Evolutionary conservation across 2,888 invertebrate genomes (phyloP), one percentile per base, ranked within the genome.

Genomic region (Drosophila longiperda): DNA sequence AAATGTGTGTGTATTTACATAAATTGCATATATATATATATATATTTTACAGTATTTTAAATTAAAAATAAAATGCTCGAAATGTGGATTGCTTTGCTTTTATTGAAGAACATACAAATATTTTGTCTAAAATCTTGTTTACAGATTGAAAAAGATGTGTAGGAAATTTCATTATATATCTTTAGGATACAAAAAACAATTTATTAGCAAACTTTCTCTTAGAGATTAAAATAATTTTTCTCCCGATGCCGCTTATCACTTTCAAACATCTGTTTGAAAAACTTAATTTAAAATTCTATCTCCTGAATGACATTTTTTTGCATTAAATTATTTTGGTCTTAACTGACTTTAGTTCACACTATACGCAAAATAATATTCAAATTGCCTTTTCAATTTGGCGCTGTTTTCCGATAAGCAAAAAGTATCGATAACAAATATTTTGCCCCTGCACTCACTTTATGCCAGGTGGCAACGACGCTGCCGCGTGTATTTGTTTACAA

Each of bases 1-100:
- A 78, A 73, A 85, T 73, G 75, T 83, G 78, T 83, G 76, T 88
- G 78, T 83, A 76, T 85, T 86, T 83, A 83, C 87, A 76, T 83
- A n/a, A 78, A 80, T 67, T 68, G 64, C 80, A 77, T 80, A 84
- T 81, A 83, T 84, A 82, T 82, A 82, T 85, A 85, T 81, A 83
- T 82, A 82, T 84, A 82, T 88, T 86, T 85, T 88, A 87, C 85
- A 85, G 85, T 85, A 85, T 85, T 85, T 85, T 85, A 85, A 88
- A 88, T 77, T 80, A 85, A 85, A 88, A 52, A 78, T 86, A 74
- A 57, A 75, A 78, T 70, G 70, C 78, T 78, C 78, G 70, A 75
- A 64, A 36, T 57, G 3, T 11, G 12, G 2, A 8, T 36, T 50
- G 11, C 45, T 1, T 38, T 58, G 5, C 33, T 40, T n/a, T 45